Evolutionary conservation across 1,140 invertebrate species (phyloP).

Genomic region (Phenacoccus solenopsis): DNA sequence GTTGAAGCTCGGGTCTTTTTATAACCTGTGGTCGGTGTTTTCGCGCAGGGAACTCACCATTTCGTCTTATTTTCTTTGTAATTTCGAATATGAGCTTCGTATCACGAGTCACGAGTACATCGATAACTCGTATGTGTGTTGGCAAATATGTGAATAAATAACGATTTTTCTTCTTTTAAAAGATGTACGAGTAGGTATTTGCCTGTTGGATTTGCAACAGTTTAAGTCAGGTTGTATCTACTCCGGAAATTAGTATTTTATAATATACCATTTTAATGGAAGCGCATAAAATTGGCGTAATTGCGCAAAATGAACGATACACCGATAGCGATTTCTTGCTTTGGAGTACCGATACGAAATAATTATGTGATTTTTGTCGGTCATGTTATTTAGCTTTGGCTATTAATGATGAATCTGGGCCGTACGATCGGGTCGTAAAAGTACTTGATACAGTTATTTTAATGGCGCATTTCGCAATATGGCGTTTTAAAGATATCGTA

Average conservation of each 20-base stretch:
- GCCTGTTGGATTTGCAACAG: too few relatives aligned
- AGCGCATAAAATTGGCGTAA: not conserved
- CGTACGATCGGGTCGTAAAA: not conserved
- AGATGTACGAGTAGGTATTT: too few relatives aligned
- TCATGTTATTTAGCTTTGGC: not conserved
- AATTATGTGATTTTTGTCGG: slow-evolving; percentile 2
- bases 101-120: too few relatives aligned
- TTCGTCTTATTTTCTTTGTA: not conserved
- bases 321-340: not conserved
- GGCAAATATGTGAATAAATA: too few relatives aligned
- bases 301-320: not conserved
- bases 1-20: not conserved
- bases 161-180: too few relatives aligned
- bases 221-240: too few relatives aligned
- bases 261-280: too few relatives aligned
- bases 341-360: not conserved
- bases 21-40: not conserved
- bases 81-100: too few relatives aligned
- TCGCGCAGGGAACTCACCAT: not conserved
- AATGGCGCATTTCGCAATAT: not conserved
- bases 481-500: not conserved
- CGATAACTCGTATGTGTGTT: too few relatives aligned
- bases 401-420: not conserved
- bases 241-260: too few relatives aligned
- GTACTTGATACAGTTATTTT: not conserved